phyloP scores from a whole-genome alignment of 2,113 vertebrate species.

The Nettapus auritus region DNA sequence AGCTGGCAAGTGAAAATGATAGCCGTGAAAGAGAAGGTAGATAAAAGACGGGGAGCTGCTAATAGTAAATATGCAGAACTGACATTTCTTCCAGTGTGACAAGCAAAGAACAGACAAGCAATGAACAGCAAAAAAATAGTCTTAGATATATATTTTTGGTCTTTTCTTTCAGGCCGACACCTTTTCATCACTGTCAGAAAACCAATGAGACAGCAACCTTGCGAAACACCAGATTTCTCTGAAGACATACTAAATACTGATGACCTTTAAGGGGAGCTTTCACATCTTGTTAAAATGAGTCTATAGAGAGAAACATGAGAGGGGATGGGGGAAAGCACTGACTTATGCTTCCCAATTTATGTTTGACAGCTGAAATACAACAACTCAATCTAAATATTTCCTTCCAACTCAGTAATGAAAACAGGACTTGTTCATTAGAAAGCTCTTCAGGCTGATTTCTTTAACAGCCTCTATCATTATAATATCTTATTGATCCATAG shows the following conservation, averaged over 20 bases:
- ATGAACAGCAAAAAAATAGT: not conserved
- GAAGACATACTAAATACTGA: not conserved
- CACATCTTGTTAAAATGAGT: not conserved
- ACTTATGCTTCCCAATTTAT: not conserved
- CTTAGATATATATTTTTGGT: not conserved
- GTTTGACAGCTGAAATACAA: not conserved
- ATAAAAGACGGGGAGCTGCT: not conserved
- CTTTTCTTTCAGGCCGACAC: not conserved
- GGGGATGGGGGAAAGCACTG: not conserved
- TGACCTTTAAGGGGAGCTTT: not conserved
- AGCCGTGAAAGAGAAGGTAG: not conserved
- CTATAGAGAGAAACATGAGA: not conserved
- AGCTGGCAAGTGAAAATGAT: not conserved
- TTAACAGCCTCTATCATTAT: not conserved
- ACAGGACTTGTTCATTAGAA: not conserved
- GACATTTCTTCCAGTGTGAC: not conserved
- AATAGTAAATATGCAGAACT: not conserved
- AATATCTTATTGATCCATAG: not conserved
- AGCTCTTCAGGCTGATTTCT: not conserved
- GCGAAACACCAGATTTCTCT: not conserved
- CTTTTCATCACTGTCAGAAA: not conserved
- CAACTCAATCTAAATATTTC: not conserved
- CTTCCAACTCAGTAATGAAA: not conserved
- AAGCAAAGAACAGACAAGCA: not conserved
- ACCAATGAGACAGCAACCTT: not conserved